Conservation (phyloP, 2,113 vertebrate genomes). For the Nyctereutes procyonoides region DNA sequence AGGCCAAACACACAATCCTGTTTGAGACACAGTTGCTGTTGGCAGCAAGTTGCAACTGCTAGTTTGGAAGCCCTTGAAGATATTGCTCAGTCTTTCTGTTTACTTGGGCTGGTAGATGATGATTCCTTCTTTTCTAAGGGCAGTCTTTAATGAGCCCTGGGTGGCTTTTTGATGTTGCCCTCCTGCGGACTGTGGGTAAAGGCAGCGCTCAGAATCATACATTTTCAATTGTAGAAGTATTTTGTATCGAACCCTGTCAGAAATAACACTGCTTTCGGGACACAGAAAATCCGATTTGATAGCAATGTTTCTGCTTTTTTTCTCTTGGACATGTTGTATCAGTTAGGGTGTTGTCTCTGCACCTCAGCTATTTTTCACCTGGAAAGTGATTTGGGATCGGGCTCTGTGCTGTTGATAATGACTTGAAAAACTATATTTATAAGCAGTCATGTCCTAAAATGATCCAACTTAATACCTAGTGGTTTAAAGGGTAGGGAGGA, state of each 20-base stretch:
- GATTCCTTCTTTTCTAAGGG: slow-evolving; percentile 59
- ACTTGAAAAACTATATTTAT: slow-evolving; percentile 40
- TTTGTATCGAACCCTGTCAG: slow-evolving; percentile 69
- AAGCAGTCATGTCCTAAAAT: slow-evolving; percentile 12
- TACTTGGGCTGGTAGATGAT: slow-evolving; percentile 12
- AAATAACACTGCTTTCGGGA: slow-evolving; percentile 74
- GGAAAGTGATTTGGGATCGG: slow-evolving; percentile 64
- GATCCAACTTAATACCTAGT: not conserved
- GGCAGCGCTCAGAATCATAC: slow-evolving; percentile 43
- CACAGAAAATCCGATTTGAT: slow-evolving; percentile 74
- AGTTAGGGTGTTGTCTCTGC: slow-evolving; percentile 10
- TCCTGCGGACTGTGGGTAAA: slow-evolving; percentile 47
- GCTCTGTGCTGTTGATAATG: not conserved
- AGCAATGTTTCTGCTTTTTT: slow-evolving; percentile 51
- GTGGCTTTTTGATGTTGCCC: slow-evolving; percentile 62
- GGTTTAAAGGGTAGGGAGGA: not conserved
- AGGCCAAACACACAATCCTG: slow-evolving; percentile 60
- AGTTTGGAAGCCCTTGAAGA: slow-evolving; percentile 64
- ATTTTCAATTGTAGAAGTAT: slow-evolving; percentile 76
- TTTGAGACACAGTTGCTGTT: slow-evolving; percentile 51
- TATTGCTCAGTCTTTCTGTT: slow-evolving; percentile 28
- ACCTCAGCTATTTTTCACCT: slow-evolving; percentile 48
- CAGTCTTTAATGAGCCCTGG: slow-evolving; percentile 65
- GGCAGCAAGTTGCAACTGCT: not conserved
- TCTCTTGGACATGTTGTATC: slow-evolving; percentile 20